Evolutionary conservation across 1,140 invertebrate genomes (phyloP).

Genomic region (Drosophila yakuba): DNA sequence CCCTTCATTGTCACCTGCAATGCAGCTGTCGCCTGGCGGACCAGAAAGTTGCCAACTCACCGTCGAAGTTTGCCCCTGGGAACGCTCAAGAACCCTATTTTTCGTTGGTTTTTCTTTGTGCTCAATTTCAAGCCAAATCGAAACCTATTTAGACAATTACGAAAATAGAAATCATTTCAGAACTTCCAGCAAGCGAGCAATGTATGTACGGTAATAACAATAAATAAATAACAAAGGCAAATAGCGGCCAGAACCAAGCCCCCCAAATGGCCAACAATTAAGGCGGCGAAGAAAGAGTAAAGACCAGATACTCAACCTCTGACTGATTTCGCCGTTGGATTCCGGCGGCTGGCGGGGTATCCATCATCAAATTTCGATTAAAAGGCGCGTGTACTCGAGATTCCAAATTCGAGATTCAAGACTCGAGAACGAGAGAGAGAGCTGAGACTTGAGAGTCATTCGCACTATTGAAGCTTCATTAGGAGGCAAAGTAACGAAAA

Average conservation of each 20-base stretch:
- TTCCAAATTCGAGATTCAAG: conserved; percentile 15
- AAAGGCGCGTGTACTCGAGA: conserved; percentile 68
- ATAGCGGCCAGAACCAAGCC: conserved; percentile 60
- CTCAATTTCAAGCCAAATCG: conserved; percentile 65
- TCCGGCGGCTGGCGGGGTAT: conserved; percentile 27
- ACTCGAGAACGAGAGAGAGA: conserved; percentile 3
- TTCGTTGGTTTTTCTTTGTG: conserved; percentile 25
- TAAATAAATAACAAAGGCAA: conserved; percentile 82
- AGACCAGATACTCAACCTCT: conserved; percentile 44
- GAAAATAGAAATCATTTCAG: conserved; percentile 51
- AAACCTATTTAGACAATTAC: conserved; percentile 75
- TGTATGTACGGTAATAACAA: conserved; percentile 75
- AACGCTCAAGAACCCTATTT: conserved; percentile 7
- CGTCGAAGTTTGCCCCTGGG: conserved; percentile 27
- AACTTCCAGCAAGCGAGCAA: conserved; percentile 58
- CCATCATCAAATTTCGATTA: conserved; percentile 84
- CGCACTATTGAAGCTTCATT: conserved; percentile 82
- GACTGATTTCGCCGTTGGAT: conserved; percentile 35
- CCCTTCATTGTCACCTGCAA: conserved; percentile 50
- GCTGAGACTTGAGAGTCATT: conserved; percentile 68
- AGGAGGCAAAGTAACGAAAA: conserved; percentile 82
- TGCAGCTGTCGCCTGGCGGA: conserved; percentile 42
- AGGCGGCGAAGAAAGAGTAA: conserved; percentile 2
- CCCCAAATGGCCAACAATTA: conserved; percentile 64
- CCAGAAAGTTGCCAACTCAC: conserved; percentile 50